These are phyloP conservation scores for Clepsis dumicolana DNA, from an alignment of 2,888 invertebrate species.

Conservation along the genomic window DNA sequence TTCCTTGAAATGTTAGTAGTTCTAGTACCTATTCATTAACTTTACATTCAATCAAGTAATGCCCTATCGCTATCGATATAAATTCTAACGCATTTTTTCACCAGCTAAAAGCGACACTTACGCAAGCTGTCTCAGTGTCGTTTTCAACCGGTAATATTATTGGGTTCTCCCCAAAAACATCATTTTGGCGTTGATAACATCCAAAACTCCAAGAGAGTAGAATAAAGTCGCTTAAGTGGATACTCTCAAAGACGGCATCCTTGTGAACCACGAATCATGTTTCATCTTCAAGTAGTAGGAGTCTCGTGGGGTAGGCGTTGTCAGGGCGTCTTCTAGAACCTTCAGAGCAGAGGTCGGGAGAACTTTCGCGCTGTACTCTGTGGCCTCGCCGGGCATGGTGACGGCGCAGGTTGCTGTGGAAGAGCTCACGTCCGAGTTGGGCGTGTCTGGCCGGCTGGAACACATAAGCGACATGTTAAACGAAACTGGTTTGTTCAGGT, in stretches of 20 bases:
- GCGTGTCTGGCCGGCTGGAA: constrained; percentile 80
- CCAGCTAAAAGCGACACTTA: not conserved
- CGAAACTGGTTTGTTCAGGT: not conserved
- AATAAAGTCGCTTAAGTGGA: constrained; percentile 55
- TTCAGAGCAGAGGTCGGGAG: constrained; percentile 87
- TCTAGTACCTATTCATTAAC: constrained; percentile 5
- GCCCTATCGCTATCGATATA: constrained; percentile 30
- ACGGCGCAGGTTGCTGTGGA: constrained; percentile 78
- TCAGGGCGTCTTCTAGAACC: constrained; percentile 88
- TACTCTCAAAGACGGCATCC: constrained; percentile 81
- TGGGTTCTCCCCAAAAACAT: not conserved
- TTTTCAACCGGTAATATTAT: constrained; percentile 9
- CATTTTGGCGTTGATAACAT: constrained; percentile 26
- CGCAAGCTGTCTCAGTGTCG: not conserved
- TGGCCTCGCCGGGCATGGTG: constrained; percentile 86
- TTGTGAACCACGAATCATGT: constrained; percentile 82
- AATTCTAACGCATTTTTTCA: not conserved
- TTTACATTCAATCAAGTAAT: constrained; percentile 15
- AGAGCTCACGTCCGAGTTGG: constrained; percentile 76
- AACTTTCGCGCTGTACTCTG: constrained; percentile 88
- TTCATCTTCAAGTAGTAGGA: constrained; percentile 82
- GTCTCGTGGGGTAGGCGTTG: constrained; percentile 84
- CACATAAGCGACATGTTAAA: not conserved
- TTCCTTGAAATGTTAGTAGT: not conserved
- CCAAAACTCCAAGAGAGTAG: constrained; percentile 11